These are phyloP conservation scores for Hippasteria phrygiana DNA, from an alignment of 53 echinoderm and acorn worm species.

Conservation along the genomic window DNA sequence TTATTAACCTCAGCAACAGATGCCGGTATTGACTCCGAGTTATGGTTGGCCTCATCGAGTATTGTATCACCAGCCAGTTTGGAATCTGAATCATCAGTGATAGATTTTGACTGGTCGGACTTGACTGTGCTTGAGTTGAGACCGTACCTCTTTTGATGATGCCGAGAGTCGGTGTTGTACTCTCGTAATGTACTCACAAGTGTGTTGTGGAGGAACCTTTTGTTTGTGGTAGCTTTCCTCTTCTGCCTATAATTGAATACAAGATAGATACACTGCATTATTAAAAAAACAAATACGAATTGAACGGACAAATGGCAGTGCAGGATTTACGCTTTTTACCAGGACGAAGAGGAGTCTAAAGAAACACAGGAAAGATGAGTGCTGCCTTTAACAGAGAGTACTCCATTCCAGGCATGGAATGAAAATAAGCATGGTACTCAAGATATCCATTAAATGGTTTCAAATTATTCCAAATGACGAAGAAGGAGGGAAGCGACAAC, in stretches of 20 bases:
- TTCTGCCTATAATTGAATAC: constrained; percentile 50
- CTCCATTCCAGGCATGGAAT: not conserved
- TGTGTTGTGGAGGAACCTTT: constrained; percentile 63
- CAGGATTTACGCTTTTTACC: not conserved
- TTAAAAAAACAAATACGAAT: not conserved
- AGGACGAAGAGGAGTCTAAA: not conserved
- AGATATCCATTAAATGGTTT: not conserved
- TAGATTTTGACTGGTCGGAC: not conserved
- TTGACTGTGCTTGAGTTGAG: not conserved
- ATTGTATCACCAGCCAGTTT: not conserved
- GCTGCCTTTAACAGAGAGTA: not conserved
- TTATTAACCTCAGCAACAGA: not conserved
- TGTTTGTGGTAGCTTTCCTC: constrained; percentile 62
- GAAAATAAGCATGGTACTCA: not conserved
- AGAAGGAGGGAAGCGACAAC: not conserved
- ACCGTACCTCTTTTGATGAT: not conserved
- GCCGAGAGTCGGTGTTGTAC: not conserved
- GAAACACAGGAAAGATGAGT: not conserved
- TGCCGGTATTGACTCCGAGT: not conserved
- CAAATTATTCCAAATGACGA: not conserved
- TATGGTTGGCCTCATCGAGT: not conserved
- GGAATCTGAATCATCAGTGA: not conserved
- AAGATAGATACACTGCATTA: not conserved
- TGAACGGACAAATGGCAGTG: not conserved
- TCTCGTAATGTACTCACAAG: constrained; percentile 61